Percentiles rank a stretch among this genome's conserved stretches.
Evolutionary conservation across 1,140 invertebrate species (phyloP).

Genomic region (Steinernema feltiae): DNA sequence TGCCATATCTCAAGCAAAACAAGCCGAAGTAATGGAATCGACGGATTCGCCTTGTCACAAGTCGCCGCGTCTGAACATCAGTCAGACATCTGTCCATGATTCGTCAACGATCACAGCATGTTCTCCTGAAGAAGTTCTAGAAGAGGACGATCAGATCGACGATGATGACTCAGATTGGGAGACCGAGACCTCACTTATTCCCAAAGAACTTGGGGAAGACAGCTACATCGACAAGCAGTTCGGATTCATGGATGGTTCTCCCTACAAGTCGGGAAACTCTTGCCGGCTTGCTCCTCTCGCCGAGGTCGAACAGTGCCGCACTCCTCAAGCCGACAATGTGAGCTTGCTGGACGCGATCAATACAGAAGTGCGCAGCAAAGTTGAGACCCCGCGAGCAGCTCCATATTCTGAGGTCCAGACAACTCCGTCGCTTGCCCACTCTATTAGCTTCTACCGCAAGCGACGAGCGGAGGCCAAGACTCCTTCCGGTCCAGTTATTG

Average conservation of each 20-base stretch:
- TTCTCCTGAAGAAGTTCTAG: background rate
- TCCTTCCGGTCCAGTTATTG: background rate
- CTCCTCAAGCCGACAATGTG: background rate
- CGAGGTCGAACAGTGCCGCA: background rate
- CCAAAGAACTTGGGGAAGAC: background rate
- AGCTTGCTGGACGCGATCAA: background rate
- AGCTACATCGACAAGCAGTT: background rate
- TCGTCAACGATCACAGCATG: background rate
- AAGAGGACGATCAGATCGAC: background rate
- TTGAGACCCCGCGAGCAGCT: background rate
- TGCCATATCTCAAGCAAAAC: background rate
- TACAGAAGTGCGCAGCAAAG: background rate
- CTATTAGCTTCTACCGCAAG: constrained; percentile 4
- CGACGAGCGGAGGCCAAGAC: background rate
- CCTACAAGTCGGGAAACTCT: background rate
- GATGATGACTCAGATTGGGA: background rate
- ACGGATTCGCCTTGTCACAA: background rate
- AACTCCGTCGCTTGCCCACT: background rate
- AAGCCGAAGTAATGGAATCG: background rate
- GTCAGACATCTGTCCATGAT: background rate
- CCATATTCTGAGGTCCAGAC: background rate
- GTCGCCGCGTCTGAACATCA: constrained; percentile 2
- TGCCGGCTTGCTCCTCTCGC: background rate
- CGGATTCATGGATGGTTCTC: background rate
- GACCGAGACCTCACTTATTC: background rate